A percentile compares a stretch with the other conserved stretches of the same genome.
phyloP scores from a whole-genome alignment of 2,888 invertebrate genomes.

The Acanthosepion pharaonis region DNA sequence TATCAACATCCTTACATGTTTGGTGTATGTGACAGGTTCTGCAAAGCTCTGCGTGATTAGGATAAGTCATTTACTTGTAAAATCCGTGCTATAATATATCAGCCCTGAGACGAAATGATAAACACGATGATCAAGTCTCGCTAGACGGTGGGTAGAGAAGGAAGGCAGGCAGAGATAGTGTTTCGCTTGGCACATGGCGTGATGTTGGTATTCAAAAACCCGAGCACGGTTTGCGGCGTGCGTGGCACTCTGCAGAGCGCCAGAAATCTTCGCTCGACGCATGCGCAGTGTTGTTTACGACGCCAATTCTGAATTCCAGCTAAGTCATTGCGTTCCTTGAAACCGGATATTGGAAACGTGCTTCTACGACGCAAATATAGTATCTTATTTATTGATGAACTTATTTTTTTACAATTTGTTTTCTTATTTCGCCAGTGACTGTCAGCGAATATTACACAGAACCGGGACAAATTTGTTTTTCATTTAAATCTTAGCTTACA shows the following conservation, averaged over 20 bases:
- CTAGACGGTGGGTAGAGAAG: background rate
- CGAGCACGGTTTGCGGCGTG: background rate
- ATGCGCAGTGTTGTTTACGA: background rate
- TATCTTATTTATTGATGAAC: slow-evolving; percentile 1
- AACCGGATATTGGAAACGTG: background rate
- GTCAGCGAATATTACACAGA: background rate
- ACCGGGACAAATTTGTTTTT: background rate
- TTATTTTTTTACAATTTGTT: background rate
- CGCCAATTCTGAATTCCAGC: background rate
- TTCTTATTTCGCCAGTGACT: background rate
- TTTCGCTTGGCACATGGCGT: slow-evolving; percentile 33
- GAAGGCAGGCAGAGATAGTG: background rate
- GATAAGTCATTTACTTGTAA: no score
- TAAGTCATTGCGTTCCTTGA: background rate
- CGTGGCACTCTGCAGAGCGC: background rate
- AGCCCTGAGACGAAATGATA: no score
- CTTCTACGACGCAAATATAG: slow-evolving; percentile 33
- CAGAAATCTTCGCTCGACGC: background rate
- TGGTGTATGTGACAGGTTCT: no score
- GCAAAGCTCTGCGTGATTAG: no score
- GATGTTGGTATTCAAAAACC: background rate
- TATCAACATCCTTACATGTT: no score
- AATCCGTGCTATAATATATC: no score
- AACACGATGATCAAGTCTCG: no score
- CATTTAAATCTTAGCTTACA: background rate